Evolutionary conservation across 2,113 vertebrate species (phyloP).

Genomic region (Tautogolabrus adspersus): DNA sequence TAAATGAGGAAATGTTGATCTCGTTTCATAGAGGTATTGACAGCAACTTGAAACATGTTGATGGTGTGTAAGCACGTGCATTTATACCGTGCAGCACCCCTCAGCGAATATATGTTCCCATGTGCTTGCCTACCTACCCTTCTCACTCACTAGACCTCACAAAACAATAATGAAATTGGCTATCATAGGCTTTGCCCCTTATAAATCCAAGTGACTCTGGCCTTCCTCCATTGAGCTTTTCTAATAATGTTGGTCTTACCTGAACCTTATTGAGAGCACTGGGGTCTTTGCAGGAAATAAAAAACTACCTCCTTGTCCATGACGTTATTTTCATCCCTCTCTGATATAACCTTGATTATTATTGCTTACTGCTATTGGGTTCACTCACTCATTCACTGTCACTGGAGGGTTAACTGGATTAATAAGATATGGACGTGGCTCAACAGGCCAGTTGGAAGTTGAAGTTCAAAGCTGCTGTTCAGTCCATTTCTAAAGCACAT

Average conservation of each 20-base stretch:
- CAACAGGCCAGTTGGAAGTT: conserved; percentile 30
- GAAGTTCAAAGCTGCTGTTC: conserved; percentile 13
- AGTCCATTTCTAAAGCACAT: neutral
- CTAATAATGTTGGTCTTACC: conserved; percentile 82
- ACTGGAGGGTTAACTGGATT: conserved; percentile 61
- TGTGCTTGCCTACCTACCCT: neutral
- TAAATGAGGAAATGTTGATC: too few species aligned
- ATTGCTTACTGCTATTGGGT: conserved; percentile 54
- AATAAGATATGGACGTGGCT: conserved; percentile 44
- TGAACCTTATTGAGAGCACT: conserved; percentile 73
- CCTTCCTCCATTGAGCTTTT: conserved; percentile 69
- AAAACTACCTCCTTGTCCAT: conserved; percentile 65
- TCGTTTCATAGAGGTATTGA: too few species aligned
- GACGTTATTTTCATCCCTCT: conserved; percentile 57
- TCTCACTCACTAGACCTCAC: conserved; percentile 15
- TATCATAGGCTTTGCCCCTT: conserved; percentile 72
- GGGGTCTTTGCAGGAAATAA: conserved; percentile 75
- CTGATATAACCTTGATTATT: conserved; percentile 65
- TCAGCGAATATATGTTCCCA: neutral
- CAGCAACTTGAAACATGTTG: too few species aligned
- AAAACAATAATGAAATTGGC: conserved; percentile 49
- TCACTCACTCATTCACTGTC: neutral
- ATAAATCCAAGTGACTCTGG: conserved; percentile 72
- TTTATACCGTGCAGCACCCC: too few species aligned
- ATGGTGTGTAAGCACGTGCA: too few species aligned